A percentile compares a stretch with the other conserved stretches of the same genome.
Evolutionary conservation across 1,140 invertebrate genomes (phyloP).

Genomic region (Drosophila obscura): DNA sequence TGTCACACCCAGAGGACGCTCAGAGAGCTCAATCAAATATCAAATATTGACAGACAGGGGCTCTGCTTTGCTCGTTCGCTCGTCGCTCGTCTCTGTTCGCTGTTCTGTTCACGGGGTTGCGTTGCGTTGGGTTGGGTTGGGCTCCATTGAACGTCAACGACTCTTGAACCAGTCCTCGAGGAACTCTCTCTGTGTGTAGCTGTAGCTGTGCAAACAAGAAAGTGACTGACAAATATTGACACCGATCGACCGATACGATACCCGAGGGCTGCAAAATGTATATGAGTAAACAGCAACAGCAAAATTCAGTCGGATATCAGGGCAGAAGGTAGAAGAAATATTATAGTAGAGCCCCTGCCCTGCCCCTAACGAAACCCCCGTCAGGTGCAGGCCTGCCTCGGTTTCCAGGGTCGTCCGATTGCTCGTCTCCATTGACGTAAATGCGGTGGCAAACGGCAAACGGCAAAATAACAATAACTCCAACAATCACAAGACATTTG

Average conservation of each 20-base stretch:
- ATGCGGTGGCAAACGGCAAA: conserved; percentile 34
- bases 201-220: conserved; percentile 67
- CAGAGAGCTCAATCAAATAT: conserved; percentile 32
- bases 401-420: background rate
- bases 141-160: conserved; percentile 57
- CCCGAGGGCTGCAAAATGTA: conserved; percentile 29
- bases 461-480: conserved; percentile 30
- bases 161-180: conserved; percentile 61
- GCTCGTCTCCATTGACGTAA: conserved; percentile 58
- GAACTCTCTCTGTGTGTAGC: conserved; percentile 15
- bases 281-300: conserved; percentile 9
- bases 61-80: background rate
- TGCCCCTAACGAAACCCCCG: background rate
- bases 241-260: conserved; percentile 64
- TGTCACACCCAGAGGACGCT: conserved; percentile 60
- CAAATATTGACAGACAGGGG: conserved; percentile 38
- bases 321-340: conserved; percentile 1
- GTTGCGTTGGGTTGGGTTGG: conserved; percentile 14
- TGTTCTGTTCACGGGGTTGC: background rate
- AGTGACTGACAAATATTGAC: conserved; percentile 76
- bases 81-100: conserved; percentile 29
- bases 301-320: conserved; percentile 20
- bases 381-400: too few species aligned
- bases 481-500: conserved; percentile 49
- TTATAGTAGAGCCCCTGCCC: conserved; percentile 33